Evolutionary conservation across 2,797 vertebrate species (phyloP), one percentile per base, ranked within the genome.

Genomic region (Esox lucius): DNA sequence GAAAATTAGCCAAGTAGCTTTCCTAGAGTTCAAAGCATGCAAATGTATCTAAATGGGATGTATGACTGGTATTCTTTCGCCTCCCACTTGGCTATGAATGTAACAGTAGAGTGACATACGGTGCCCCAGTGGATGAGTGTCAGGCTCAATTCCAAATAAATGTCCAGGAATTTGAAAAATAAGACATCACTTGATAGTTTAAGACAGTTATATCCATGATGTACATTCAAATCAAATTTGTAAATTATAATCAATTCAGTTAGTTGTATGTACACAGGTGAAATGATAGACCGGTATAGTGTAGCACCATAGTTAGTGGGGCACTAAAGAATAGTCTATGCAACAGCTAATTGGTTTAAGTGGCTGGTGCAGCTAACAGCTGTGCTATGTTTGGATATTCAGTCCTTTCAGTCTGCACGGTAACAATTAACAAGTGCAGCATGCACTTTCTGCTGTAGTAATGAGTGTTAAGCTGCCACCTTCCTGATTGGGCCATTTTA

Each of bases 271-370:
- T 69, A 91, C 86, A 91, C 3, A 12, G 61, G 61, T 70, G 70
- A 75, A 69, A 7, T 64, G 74, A 35, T 72, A 76, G 77, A 75
- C 84, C 78, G 81, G 78, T 80, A 84, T 80, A 71, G 62, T 76
- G 24, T 62, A 39, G 73, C 83, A 84, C 71, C 84, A 84, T 83
- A 84, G 86, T 82, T 80, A 80, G 85, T 78, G 83, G 67, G 77
- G 78, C 91, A 86, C 88, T 80, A 76, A 72, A 89, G 89, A 91
- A 91, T 93, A 90, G 81, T 84, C 80, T 74, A 80, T 87, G 83
- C 86, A 84, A 87, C 81, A 79, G 83, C 71, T 92, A 89, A 93
- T 91, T 87, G 89, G 90, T 81, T 92, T 91, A 92, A 87, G 76
- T 87, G 83, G 76, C 80, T 85, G 24, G 67, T 79, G 78, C 82